phyloP scores from a whole-genome alignment of 2,888 invertebrate species.

The Drosophila paracracens region DNA sequence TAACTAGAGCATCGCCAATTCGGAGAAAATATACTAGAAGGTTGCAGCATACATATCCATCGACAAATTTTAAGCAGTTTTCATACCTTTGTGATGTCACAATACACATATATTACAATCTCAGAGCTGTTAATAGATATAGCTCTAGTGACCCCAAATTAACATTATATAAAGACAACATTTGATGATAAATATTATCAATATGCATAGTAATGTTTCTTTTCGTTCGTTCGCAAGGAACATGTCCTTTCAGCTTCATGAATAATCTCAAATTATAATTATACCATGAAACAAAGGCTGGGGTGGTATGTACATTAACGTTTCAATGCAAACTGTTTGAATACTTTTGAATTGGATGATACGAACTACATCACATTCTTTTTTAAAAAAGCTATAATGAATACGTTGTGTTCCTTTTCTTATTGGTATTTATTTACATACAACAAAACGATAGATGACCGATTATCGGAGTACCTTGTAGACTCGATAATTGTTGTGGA shows the following conservation, averaged over 20 bases:
- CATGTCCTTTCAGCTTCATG: neutral
- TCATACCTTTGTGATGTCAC: neutral
- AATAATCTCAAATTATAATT: neutral
- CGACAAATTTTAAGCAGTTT: neutral
- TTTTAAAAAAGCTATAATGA: neutral
- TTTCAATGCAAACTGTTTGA: neutral
- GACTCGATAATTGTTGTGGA: neutral
- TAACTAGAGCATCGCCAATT: neutral
- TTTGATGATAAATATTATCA: neutral
- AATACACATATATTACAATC: neutral
- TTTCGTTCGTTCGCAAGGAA: too few species aligned
- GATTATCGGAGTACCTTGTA: slow-evolving; percentile 5
- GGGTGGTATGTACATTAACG: neutral
- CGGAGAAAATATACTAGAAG: neutral
- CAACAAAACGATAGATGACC: neutral
- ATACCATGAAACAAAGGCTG: neutral
- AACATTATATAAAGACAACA: neutral
- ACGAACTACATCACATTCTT: neutral
- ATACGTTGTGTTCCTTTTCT: neutral
- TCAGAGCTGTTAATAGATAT: neutral
- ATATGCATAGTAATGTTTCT: neutral
- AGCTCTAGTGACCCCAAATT: neutral
- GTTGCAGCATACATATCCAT: neutral
- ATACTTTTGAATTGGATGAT: neutral
- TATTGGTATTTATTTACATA: neutral